These are phyloP conservation scores for Palythoa heliodiscus DNA, from an alignment of 92 coral and sea anemone species.

Conservation along the genomic window DNA sequence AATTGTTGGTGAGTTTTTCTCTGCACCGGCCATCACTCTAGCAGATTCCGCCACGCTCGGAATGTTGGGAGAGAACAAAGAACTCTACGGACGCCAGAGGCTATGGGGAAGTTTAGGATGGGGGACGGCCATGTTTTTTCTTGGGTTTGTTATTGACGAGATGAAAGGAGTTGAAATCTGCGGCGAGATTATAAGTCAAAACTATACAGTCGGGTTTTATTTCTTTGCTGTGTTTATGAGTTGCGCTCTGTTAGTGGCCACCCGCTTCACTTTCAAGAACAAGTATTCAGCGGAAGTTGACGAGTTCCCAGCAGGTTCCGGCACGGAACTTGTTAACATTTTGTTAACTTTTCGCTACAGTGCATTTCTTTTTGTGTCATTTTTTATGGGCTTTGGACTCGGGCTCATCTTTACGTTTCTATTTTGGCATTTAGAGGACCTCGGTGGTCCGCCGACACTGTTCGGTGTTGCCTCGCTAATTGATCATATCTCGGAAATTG, in stretches of 20 bases:
- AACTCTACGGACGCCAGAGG: slow-evolving; percentile 92
- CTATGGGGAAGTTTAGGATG: slow-evolving; percentile 99
- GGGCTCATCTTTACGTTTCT: slow-evolving; percentile 95
- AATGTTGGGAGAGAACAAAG: slow-evolving; percentile 94
- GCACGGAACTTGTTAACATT: slow-evolving; percentile 67
- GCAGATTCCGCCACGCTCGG: slow-evolving; percentile 99
- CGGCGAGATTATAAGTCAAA: slow-evolving; percentile 96
- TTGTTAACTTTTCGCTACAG: slow-evolving; percentile 85
- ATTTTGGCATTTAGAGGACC: slow-evolving; percentile 99
- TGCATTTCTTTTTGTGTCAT: slow-evolving; percentile 82
- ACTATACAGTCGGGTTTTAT: slow-evolving; percentile 96
- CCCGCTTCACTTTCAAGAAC: slow-evolving; percentile 88
- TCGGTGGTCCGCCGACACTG: slow-evolving; percentile 98
- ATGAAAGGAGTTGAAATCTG: slow-evolving; percentile 95
- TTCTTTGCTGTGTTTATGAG: slow-evolving; percentile 95
- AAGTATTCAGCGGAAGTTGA: slow-evolving; percentile 55
- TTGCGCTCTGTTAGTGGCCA: slow-evolving; percentile 92
- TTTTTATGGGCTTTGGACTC: slow-evolving; percentile 94
- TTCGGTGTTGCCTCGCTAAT: slow-evolving; percentile 99
- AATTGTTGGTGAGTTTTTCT: slow-evolving; percentile 93
- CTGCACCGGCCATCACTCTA: slow-evolving; percentile 98
- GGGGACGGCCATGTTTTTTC: slow-evolving; percentile 96
- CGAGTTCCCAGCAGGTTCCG: slow-evolving; percentile 47
- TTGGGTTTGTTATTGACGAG: slow-evolving; percentile 94
- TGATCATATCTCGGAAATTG: slow-evolving; percentile 96